Conservation (phyloP, 2,113 vertebrate species). For the Poecile atricapillus region DNA sequence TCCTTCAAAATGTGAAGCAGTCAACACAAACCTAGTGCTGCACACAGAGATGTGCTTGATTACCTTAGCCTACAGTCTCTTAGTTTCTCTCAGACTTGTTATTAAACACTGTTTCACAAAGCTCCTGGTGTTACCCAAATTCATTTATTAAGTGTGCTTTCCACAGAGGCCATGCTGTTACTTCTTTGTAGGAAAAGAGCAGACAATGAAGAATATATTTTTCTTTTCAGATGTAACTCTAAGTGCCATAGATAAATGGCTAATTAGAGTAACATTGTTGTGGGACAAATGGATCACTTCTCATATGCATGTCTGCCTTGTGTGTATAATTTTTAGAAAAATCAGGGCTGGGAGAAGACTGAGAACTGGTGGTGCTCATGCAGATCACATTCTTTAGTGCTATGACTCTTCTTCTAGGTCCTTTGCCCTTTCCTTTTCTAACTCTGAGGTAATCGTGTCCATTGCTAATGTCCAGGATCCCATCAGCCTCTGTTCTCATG, state of each 20-base stretch:
- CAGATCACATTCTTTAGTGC: neutral
- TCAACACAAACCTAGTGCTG: neutral
- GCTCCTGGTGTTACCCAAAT: neutral
- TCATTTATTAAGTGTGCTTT: neutral
- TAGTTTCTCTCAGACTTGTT: neutral
- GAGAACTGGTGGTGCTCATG: neutral
- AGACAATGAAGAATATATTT: neutral
- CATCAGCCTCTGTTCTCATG: fast-evolving
- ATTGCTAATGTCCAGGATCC: neutral
- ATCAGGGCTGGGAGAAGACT: neutral
- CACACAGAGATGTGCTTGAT: neutral
- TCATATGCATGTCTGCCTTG: neutral
- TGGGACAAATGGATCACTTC: neutral
- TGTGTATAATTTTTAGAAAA: neutral
- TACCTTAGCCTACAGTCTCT: neutral
- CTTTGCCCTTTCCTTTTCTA: neutral
- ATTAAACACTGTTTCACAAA: neutral
- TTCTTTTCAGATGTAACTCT: neutral
- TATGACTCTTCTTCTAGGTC: neutral
- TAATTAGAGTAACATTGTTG: neutral
- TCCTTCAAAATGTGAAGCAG: neutral
- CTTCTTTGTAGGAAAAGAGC: neutral
- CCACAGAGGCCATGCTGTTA: neutral
- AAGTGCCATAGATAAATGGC: neutral
- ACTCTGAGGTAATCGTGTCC: neutral